These are phyloP conservation scores for Camponotus fellah DNA, from an alignment of 2,888 invertebrate species.

Conservation along the genomic window DNA sequence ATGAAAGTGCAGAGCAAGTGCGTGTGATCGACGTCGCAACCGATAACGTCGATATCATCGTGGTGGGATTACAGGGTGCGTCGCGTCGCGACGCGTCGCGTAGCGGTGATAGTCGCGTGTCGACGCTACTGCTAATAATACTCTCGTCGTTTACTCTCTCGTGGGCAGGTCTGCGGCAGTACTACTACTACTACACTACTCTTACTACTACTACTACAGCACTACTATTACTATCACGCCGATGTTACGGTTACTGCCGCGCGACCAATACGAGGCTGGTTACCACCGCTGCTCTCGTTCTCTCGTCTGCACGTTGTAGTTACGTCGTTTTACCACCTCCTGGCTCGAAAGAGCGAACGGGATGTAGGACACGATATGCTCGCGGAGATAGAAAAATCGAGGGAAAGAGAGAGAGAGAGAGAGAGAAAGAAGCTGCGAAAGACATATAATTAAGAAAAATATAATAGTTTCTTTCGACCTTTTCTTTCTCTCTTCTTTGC, in stretches of 20 bases:
- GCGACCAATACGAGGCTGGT: constrained; percentile 47
- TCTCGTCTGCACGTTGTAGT: constrained; percentile 54
- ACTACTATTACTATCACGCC: constrained; percentile 24
- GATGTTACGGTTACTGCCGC: constrained; percentile 24
- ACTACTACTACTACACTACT: constrained; percentile 41
- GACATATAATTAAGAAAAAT: neutral
- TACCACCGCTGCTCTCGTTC: constrained; percentile 42
- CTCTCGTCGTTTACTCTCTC: constrained; percentile 46
- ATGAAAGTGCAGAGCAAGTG: neutral
- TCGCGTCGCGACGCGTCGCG: neutral
- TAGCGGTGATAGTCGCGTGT: constrained; percentile 45
- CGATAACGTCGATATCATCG: constrained; percentile 50
- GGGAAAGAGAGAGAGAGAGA: neutral
- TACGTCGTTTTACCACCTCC: constrained; percentile 59
- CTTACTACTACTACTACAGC: constrained; percentile 29
- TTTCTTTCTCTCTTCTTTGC: neutral
- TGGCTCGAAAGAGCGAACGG: constrained; percentile 43
- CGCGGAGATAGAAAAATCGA: constrained; percentile 25
- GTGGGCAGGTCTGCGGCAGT: constrained; percentile 42
- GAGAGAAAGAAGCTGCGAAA: neutral
- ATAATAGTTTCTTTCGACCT: neutral
- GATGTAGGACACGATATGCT: constrained; percentile 6
- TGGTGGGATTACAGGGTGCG: constrained; percentile 26
- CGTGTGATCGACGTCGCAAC: constrained; percentile 14
- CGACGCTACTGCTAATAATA: constrained; percentile 54